These are phyloP conservation scores for Acanthurus leucopareius DNA, from an alignment of 2,797 vertebrate genomes.

Conservation along the genomic window DNA sequence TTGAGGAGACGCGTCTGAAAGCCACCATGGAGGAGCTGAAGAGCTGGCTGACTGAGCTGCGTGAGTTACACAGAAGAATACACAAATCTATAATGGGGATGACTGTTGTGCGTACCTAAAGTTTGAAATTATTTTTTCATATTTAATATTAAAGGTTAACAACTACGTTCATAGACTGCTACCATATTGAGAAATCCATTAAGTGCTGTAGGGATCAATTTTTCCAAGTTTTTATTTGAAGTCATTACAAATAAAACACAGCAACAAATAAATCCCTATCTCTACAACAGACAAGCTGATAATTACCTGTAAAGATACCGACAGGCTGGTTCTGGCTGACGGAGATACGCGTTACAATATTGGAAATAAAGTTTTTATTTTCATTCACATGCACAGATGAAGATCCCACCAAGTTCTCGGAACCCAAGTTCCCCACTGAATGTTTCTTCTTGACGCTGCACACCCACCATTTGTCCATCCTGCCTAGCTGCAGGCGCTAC, in stretches of 20 bases:
- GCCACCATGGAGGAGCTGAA: slow-evolving; percentile 96
- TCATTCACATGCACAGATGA: slow-evolving; percentile 82
- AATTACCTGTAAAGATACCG: no score
- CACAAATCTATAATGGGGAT: no score
- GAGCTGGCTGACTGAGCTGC: slow-evolving; percentile 91
- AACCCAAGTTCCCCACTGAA: slow-evolving; percentile 94
- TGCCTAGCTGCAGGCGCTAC: slow-evolving; percentile 97
- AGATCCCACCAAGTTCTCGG: slow-evolving; percentile 87
- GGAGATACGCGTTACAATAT: neutral
- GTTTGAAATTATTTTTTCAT: neutral
- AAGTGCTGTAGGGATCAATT: no score
- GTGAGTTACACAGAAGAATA: slow-evolving; percentile 84
- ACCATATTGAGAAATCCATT: no score
- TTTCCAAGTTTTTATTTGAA: no score
- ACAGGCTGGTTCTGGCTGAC: neutral
- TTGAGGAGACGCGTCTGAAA: slow-evolving; percentile 95
- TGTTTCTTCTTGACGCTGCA: slow-evolving; percentile 99
- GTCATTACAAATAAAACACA: no score
- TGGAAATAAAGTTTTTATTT: neutral
- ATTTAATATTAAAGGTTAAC: no score
- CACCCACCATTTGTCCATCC: slow-evolving; percentile 95
- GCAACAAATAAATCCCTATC: no score
- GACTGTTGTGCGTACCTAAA: neutral
- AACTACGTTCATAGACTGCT: no score
- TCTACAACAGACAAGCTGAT: no score